Percentiles rank a stretch among this genome's conserved stretches.
Evolutionary conservation across 2,113 vertebrate genomes (phyloP).

Genomic region (Illadopsis cleaveri): DNA sequence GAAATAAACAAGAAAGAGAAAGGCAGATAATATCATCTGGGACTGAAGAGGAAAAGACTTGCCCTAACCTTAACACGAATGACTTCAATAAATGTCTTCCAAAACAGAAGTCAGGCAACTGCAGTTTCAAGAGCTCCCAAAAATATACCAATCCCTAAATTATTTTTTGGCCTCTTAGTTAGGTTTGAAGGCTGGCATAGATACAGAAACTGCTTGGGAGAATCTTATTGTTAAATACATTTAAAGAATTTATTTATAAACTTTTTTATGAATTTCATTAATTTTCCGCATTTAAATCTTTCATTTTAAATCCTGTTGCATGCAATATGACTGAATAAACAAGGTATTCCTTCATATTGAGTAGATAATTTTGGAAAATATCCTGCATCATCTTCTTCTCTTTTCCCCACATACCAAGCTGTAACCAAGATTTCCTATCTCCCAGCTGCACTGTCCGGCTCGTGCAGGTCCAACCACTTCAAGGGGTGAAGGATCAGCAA

Average conservation of each 20-base stretch:
- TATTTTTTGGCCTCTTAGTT: background rate
- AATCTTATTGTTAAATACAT: background rate
- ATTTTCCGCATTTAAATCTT: background rate
- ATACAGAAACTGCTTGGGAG: background rate
- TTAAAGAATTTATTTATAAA: background rate
- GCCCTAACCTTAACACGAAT: background rate
- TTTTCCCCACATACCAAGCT: rapidly evolving
- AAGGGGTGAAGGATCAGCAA: background rate
- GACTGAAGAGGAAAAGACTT: background rate
- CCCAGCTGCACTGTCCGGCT: background rate
- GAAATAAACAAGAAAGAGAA: background rate
- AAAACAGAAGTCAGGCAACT: background rate
- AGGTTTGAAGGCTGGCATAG: background rate
- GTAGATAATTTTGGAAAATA: background rate
- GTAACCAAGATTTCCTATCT: background rate
- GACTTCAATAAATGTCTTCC: background rate
- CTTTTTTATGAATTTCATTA: background rate
- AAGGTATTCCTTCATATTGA: background rate
- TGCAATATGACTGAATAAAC: background rate
- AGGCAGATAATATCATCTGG: background rate
- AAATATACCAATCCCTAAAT: background rate
- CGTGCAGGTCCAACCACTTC: background rate
- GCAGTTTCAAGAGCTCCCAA: background rate
- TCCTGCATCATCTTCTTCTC: background rate
- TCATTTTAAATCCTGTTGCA: background rate